Conservation (phyloP, 2,888 invertebrate species). For the Chelonus formosanus region DNA sequence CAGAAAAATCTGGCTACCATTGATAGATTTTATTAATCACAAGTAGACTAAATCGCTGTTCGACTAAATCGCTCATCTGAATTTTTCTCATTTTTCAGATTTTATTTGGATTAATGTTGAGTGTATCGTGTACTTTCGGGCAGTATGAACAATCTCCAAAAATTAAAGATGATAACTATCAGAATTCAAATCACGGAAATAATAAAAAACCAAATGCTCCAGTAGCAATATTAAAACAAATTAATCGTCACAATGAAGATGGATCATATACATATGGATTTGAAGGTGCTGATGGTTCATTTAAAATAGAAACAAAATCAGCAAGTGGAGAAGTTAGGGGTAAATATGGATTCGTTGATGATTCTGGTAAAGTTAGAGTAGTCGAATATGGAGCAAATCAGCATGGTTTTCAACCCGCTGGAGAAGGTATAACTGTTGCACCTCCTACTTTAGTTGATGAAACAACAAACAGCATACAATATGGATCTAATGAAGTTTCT, state of each 20-base stretch:
- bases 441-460: conserved; percentile 66
- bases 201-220: conserved; percentile 69
- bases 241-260: conserved; percentile 89
- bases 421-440: conserved; percentile 84
- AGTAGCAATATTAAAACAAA: conserved; percentile 85
- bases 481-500: conserved; percentile 49
- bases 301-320: conserved; percentile 89
- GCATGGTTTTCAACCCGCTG: conserved; percentile 86
- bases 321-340: conserved; percentile 86
- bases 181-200: not conserved
- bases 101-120: no score
- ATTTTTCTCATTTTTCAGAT: no score
- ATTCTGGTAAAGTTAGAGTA: conserved; percentile 80
- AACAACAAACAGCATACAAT: conserved; percentile 58
- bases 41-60: no score
- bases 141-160: no score
- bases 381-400: conserved; percentile 90
- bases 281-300: conserved; percentile 87
- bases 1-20: no score
- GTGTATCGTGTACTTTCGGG: no score
- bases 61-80: no score
- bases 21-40: no score
- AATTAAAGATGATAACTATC: no score
- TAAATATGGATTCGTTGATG: conserved; percentile 90
- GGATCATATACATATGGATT: conserved; percentile 92